A percentile compares a stretch with the other conserved stretches of the same genome.
Evolutionary conservation across 2,113 vertebrate species (phyloP).

Genomic region (Cyanoramphus novaezelandiae): DNA sequence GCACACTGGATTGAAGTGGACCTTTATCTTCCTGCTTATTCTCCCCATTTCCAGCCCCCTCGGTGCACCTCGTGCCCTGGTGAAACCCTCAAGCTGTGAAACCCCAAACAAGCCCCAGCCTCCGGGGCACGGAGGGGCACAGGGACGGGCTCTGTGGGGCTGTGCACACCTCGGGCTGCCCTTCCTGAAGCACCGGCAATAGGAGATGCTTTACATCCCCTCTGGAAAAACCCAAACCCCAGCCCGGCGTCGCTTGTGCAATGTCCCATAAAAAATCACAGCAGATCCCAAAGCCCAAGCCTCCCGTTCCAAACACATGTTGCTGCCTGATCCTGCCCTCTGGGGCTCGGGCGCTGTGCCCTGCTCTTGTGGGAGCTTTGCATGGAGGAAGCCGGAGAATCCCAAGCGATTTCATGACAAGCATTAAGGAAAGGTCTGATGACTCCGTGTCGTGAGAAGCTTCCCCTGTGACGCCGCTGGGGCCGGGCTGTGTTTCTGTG

Average conservation of each 20-base stretch:
- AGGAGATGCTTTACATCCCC: neutral
- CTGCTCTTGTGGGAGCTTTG: neutral
- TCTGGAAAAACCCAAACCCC: neutral
- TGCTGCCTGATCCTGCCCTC: neutral
- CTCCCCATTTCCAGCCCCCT: neutral
- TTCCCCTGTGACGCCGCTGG: neutral
- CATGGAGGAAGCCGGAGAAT: accelerated
- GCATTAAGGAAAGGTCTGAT: neutral
- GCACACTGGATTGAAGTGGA: accelerated
- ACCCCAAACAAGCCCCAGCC: neutral
- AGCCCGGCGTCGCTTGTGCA: neutral
- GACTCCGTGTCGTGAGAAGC: neutral
- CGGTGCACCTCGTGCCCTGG: accelerated
- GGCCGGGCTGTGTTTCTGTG: accelerated
- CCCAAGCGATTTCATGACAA: neutral
- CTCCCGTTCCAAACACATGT: neutral
- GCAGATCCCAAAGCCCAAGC: neutral
- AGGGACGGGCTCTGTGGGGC: neutral
- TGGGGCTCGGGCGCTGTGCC: neutral
- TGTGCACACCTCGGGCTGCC: accelerated
- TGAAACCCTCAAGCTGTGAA: neutral
- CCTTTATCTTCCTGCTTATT: neutral
- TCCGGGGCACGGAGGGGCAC: neutral
- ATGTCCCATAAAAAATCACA: neutral
- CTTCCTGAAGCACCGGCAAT: accelerated